A percentile compares a stretch with the other conserved stretches of the same genome.
Evolutionary conservation across 2,888 invertebrate species (phyloP).

Genomic region (Mayetiola destructor): DNA sequence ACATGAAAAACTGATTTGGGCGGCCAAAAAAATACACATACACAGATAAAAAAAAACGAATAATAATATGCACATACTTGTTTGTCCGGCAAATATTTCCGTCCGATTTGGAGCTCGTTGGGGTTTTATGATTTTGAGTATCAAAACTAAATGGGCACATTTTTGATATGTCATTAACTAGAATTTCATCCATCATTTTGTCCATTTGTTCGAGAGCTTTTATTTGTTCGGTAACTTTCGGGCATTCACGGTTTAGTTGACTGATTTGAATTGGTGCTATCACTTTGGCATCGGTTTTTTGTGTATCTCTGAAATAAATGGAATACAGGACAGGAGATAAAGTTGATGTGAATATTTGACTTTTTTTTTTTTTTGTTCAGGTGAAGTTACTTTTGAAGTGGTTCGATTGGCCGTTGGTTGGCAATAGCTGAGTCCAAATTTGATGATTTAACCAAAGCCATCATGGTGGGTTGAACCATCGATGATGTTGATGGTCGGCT

Average conservation of each 20-base stretch:
- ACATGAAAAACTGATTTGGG: no score
- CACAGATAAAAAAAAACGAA: not conserved
- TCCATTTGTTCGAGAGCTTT: slow-evolving; percentile 35
- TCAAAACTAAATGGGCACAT: slow-evolving; percentile 26
- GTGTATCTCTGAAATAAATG: not conserved
- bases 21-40: not conserved
- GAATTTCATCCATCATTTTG: slow-evolving; percentile 35
- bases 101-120: slow-evolving; percentile 2
- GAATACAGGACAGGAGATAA: not conserved
- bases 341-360: no score
- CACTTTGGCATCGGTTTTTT: not conserved
- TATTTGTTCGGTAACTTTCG: slow-evolving; percentile 32
- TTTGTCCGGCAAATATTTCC: slow-evolving; percentile 8
- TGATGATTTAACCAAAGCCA: not conserved
- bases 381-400: not conserved
- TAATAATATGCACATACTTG: not conserved
- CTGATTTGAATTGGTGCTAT: not conserved
- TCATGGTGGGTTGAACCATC: not conserved
- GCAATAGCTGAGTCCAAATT: not conserved
- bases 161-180: slow-evolving; percentile 30
- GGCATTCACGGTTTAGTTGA: not conserved
- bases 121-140: slow-evolving; percentile 26
- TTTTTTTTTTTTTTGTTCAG: not conserved
- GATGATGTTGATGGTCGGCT: not conserved
- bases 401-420: not conserved